Evolutionary conservation across 1,140 invertebrate species (phyloP), one percentile per base, ranked within the genome.

Genomic region (Macrobrachium nipponense): DNA sequence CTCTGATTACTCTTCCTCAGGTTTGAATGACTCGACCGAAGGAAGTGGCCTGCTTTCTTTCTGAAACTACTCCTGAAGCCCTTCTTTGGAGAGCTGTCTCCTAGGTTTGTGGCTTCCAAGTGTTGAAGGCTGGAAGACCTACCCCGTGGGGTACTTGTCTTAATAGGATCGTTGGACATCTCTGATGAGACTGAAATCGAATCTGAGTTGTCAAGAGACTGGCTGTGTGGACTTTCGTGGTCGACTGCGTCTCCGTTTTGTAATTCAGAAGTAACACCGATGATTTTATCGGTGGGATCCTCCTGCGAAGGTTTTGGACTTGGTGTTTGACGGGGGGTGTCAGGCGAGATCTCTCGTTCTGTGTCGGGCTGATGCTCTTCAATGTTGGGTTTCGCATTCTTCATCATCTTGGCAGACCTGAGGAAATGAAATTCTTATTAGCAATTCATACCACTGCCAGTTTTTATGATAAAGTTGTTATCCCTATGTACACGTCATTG

Each of bases 41-140:
- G 7, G 8, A 51, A 51, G 2, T 51, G 12, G 0, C 23, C 10
- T 8, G 44, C 77, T n/a, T 62, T 79, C 4, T 43, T 51, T 44
- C 36, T 61, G 23, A 80, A 73, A 43, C 36, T 80, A 27, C 75
- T 86, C 43, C 44, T 20, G 12, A 60, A 58, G 15, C 17, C 59
- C 15, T 23, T 61, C 4, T 17, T 14, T n/a, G 20, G 15, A 8
- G 44, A n/a, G 5, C 60, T 23, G 43, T 76, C n/a, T 5, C 36
- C 51, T n/a, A 66, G 17, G 17, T 15, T 23, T n/a, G 84, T 73
- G 12, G 80, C 64, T 10, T 86, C 84, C 23, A 86, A 78, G 60
- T 23, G 20, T 58, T 86, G 84, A 59, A 80, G 58, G 68, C 84
- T 86, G 58, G 64, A 76, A 11, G 84, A 80, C 14, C 58, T 79